A percentile compares a stretch with the other conserved stretches of the same genome.
Evolutionary conservation across 2,113 vertebrate species (phyloP).

Genomic region (Cairina moschata): DNA sequence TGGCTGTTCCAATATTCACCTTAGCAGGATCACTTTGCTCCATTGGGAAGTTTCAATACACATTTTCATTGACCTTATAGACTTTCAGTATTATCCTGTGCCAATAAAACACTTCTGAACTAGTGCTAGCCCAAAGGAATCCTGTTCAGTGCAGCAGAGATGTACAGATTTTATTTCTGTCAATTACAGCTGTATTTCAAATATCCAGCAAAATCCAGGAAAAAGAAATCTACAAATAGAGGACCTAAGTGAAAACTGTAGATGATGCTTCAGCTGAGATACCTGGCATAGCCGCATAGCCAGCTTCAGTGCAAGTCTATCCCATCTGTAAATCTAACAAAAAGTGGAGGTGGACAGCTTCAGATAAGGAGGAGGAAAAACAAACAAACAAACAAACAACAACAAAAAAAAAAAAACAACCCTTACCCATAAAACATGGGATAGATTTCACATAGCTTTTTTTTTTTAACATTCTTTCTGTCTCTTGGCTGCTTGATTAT

Average conservation of each 20-base stretch:
- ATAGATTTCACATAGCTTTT: background rate
- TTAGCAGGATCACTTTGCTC: background rate
- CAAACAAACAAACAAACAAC: too few relatives aligned
- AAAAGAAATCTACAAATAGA: background rate
- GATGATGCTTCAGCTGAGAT: background rate
- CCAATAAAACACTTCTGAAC: background rate
- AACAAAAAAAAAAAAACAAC: background rate
- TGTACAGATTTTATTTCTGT: background rate
- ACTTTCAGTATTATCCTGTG: too few relatives aligned
- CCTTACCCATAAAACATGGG: background rate
- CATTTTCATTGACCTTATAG: background rate
- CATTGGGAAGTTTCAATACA: background rate
- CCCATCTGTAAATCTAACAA: too few relatives aligned
- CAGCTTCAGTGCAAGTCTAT: background rate
- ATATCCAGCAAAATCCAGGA: background rate
- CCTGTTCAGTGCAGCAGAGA: background rate
- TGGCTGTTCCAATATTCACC: background rate
- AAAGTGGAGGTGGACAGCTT: background rate
- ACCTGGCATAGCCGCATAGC: background rate
- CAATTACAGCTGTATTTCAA: background rate
- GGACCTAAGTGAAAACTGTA: background rate
- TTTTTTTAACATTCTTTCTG: background rate
- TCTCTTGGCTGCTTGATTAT: background rate
- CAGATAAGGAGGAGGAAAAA: background rate
- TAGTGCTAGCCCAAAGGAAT: background rate